These are phyloP conservation scores for Muscicapa comitata DNA, from an alignment of 2,797 vertebrate species.

Conservation along the genomic window DNA sequence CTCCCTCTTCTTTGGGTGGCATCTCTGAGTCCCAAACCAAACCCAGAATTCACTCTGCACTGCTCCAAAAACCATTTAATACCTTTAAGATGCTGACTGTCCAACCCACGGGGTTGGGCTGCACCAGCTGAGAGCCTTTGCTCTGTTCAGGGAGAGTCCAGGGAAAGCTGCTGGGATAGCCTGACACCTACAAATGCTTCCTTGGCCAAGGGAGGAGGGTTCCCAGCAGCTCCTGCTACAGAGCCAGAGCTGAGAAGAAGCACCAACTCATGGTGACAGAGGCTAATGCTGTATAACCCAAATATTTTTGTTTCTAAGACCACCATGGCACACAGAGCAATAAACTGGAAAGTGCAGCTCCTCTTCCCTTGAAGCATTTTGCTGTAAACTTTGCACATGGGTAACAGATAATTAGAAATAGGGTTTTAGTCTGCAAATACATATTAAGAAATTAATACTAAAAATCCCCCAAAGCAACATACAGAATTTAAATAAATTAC, in stretches of 20 bases:
- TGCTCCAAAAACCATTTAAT: background rate
- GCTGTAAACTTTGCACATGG: background rate
- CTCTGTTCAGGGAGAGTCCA: background rate
- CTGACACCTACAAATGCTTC: background rate
- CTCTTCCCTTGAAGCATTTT: background rate
- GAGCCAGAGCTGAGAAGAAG: background rate
- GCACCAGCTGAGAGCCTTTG: background rate
- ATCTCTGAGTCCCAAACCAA: background rate
- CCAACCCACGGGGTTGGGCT: background rate
- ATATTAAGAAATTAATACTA: background rate
- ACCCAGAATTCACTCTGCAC: background rate
- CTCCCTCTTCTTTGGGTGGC: background rate
- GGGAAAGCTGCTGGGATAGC: background rate
- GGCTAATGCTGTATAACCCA: background rate
- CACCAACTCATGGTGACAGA: background rate
- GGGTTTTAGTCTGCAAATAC: background rate
- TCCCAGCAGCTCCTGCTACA: background rate
- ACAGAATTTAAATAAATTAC: background rate
- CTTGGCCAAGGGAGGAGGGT: background rate
- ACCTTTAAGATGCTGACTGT: background rate
- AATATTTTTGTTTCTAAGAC: background rate
- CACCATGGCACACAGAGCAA: accelerated
- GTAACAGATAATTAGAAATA: background rate
- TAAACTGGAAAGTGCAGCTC: background rate
- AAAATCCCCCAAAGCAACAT: conserved; percentile 15